A percentile compares a stretch with the other conserved stretches of the same genome.
Evolutionary conservation across 1,140 invertebrate species (phyloP).

Genomic region (Drosophila micromelanica): DNA sequence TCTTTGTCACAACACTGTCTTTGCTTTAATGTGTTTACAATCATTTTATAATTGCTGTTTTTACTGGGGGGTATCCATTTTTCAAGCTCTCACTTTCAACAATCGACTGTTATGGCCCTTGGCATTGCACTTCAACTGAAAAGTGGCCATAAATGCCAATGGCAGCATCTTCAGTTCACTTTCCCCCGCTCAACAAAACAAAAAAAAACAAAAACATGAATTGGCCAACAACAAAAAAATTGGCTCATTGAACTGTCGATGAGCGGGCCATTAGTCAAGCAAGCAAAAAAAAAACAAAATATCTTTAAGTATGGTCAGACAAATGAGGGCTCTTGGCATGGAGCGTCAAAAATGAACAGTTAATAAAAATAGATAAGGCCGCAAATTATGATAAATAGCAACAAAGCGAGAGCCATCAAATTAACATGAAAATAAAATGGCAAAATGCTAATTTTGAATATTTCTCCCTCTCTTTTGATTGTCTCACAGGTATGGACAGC

Average conservation of each 20-base stretch:
- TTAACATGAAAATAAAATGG: conserved; percentile 64
- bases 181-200: conserved; percentile 54
- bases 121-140: conserved; percentile 28
- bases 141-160: conserved; percentile 39
- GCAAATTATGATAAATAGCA: conserved; percentile 72
- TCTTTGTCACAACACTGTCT: not conserved
- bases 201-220: conserved; percentile 1
- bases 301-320: conserved; percentile 25
- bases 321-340: conserved; percentile 53
- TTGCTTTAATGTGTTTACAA: conserved; percentile 12
- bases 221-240: conserved; percentile 51
- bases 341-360: conserved; percentile 44
- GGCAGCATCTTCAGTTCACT: conserved; percentile 59
- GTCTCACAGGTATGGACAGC: conserved; percentile 70
- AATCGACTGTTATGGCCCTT: conserved; percentile 14
- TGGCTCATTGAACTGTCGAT: conserved; percentile 79
- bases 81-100: conserved; percentile 44
- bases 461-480: conserved; percentile 8
- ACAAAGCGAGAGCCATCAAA: conserved; percentile 39
- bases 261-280: conserved; percentile 74
- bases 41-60: conserved; percentile 4
- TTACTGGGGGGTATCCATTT: not conserved
- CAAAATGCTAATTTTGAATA: conserved; percentile 17
- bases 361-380: conserved; percentile 63
- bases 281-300: conserved; percentile 24